phyloP scores from a whole-genome alignment of 2,797 vertebrate genomes.

The Danio albolineatus region DNA sequence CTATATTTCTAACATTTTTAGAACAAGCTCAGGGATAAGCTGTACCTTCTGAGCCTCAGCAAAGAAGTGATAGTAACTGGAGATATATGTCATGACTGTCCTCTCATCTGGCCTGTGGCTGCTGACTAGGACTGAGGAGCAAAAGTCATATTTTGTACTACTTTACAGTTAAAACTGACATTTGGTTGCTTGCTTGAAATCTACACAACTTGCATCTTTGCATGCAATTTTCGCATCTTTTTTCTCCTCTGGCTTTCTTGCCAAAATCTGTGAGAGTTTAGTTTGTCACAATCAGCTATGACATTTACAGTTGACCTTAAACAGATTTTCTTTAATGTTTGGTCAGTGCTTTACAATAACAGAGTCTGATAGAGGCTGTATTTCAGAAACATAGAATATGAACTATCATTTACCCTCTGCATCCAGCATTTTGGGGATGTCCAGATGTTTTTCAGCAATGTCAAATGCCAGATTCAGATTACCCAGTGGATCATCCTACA shows the following conservation, averaged over 20 bases:
- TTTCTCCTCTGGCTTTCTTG: not conserved
- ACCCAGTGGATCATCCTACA: conserved; percentile 94
- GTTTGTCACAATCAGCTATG: not conserved
- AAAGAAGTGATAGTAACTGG: conserved; percentile 76
- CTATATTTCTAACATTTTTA: conserved; percentile 4
- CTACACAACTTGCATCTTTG: not conserved
- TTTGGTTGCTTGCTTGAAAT: not conserved
- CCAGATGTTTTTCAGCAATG: conserved; percentile 98
- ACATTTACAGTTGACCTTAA: not conserved
- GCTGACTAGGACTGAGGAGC: conserved; percentile 72
- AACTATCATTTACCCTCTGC: no score
- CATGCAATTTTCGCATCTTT: conserved; percentile 6
- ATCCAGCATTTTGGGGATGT: conserved; percentile 99
- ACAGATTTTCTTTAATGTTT: not conserved
- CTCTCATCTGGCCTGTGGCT: conserved; percentile 74
- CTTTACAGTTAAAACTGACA: not conserved
- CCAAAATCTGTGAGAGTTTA: not conserved
- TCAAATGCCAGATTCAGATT: conserved; percentile 99
- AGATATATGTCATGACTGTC: conserved; percentile 75
- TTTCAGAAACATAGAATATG: no score
- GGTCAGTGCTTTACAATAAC: no score
- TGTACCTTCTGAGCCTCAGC: conserved; percentile 76
- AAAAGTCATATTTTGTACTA: conserved; percentile 59
- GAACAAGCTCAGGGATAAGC: conserved; percentile 19
- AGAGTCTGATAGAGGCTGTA: no score